Base-by-base conservation (phyloP, 2,888 invertebrate genomes). In the Horisme vitalbata region DNA sequence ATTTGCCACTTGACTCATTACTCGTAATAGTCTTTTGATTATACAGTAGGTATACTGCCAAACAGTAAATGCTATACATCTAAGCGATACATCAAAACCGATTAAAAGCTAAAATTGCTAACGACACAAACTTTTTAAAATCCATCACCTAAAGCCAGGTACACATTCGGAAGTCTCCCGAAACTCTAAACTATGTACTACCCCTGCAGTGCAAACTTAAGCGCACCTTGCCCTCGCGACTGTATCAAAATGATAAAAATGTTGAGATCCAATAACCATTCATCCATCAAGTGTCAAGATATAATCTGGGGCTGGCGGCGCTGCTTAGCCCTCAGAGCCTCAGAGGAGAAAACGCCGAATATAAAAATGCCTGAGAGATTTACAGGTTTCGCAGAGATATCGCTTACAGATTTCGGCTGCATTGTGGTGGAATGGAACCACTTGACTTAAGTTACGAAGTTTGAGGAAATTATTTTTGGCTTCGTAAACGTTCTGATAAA, bases 281-380 rank as follows among this genome's bases (percentile, higher is more conserved):
- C 93, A 93, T 93, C 93, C 93, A 93, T 93, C 93, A 93, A 88
- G 90, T 90, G 93, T 93, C 93, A 91, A 91, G 92, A 92, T 91
- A 91, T 92, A 92, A 92, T 92, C 92, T 92, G 79, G 84, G 87
- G 83, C 83, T 83, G 87, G 85, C 69, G 74, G 85, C 69, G 74
- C 79, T 83, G 83, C 88, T 88, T 83, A 86, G 84, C 84, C 80
- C 71, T 77, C 75, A 66, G 65, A 65, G 75, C 71, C 71, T 78
- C 75, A 79, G 79, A 73, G 79, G 75, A 80, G 78, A 73, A 66
- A 66, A 71, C 67, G 63, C 73, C 78, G 86, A 83, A 87, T 85
- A 87, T 87, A 88, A 87, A 88, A 87, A 87, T 85, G 85, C 76
- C 76, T 77, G 74, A 67, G 83, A 89, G 88, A 90, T 89, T 89